These are phyloP conservation scores for Pegoplata infirma DNA, from an alignment of 2,888 invertebrate genomes.

Conservation along the genomic window DNA sequence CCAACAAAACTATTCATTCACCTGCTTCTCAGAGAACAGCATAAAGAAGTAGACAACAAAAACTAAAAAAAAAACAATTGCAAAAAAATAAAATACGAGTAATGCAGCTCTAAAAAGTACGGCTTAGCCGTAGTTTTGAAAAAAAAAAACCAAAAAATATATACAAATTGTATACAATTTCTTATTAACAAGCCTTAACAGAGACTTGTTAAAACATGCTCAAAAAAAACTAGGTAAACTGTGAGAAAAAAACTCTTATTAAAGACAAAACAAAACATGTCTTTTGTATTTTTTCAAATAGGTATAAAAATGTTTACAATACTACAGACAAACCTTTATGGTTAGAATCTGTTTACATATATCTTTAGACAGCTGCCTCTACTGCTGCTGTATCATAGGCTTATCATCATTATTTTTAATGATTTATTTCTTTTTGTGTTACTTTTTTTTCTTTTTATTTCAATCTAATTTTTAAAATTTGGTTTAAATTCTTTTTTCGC, in stretches of 20 bases:
- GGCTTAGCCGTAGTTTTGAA: too few species aligned
- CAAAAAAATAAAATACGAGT: constrained; percentile 10
- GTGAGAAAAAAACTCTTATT: constrained; percentile 52
- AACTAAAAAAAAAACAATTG: constrained; percentile 21
- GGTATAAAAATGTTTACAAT: too few species aligned
- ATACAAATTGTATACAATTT: background rate
- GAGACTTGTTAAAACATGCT: constrained; percentile 49
- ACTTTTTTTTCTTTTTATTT: background rate
- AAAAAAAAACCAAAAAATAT: too few species aligned
- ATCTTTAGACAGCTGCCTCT: background rate
- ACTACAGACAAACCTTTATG: too few species aligned
- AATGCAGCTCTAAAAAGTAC: background rate
- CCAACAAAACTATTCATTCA: constrained; percentile 27
- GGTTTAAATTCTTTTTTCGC: background rate
- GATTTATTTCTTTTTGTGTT: constrained; percentile 7
- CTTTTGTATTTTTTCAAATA: background rate
- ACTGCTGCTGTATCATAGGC: constrained; percentile 8
- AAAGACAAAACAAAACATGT: background rate
- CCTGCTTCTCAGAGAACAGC: constrained; percentile 41
- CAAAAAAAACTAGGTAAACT: constrained; percentile 22
- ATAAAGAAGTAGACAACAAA: background rate
- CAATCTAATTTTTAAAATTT: background rate
- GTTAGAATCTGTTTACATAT: too few species aligned
- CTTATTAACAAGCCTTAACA: constrained; percentile 29
- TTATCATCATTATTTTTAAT: constrained; percentile 26